Conservation (phyloP, 2,888 invertebrate species). For the Zele albiditarsus region DNA sequence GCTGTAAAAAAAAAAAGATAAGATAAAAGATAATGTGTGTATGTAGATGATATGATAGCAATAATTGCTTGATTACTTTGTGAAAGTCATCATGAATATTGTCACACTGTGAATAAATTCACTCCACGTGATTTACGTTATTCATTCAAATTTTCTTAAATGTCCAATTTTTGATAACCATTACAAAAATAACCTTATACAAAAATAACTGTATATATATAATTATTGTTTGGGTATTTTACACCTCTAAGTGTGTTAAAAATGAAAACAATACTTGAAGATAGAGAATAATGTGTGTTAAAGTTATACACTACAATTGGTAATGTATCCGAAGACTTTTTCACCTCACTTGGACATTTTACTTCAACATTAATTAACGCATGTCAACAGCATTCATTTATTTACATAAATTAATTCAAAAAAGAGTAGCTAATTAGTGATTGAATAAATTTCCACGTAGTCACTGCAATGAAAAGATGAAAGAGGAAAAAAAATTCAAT, state of each 20-base stretch:
- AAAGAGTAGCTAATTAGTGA: neutral
- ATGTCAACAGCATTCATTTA: neutral
- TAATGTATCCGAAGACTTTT: neutral
- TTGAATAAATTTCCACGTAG: neutral
- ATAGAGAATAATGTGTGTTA: too few relatives aligned
- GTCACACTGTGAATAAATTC: neutral
- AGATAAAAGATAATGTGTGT: neutral
- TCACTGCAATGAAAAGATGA: neutral
- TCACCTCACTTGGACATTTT: neutral
- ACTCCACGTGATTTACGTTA: neutral
- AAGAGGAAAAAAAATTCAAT: neutral
- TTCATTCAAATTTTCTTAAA: neutral
- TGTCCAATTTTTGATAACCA: neutral
- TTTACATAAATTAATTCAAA: neutral
- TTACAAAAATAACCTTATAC: too few relatives aligned
- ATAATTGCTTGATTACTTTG: neutral
- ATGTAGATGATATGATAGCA: neutral
- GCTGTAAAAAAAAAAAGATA: neutral
- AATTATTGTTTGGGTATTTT: too few relatives aligned
- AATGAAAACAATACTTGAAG: too few relatives aligned
- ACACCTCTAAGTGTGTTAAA: too few relatives aligned
- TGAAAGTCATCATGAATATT: neutral
- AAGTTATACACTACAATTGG: too few relatives aligned
- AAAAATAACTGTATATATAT: too few relatives aligned
- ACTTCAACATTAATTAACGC: neutral